Base-by-base conservation (phyloP, 2,113 vertebrate genomes). In the Peromyscus maniculatus region DNA sequence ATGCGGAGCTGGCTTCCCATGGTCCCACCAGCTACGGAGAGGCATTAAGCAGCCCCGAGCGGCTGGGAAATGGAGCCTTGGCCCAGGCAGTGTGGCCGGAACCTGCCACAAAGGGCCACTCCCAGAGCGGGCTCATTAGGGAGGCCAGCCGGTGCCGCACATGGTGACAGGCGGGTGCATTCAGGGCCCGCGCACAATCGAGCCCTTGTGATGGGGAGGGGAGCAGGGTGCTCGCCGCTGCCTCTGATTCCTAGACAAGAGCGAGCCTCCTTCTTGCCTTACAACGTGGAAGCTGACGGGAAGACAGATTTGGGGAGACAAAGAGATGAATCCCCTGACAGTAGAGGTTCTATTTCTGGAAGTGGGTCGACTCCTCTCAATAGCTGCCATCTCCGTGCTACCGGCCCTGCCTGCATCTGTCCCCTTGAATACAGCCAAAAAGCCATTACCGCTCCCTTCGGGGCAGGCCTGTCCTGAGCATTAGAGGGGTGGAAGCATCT, bases 281-380 rank as follows among this genome's bases (percentile, higher is more conserved):
- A 98, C 98, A 98, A 97, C 97, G 97, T 97, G 97, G 96, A 97
- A 98, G 98, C 97, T 98, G 89, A 91, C 72, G 15, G 97, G 79
- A 97, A 98, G 97, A 93, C 74, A 98, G 98, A 98, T 98, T 97
- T 94, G 83, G 97, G 96, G 96, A 99, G 98, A 99, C 98, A 99
- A 98, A 98, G 98, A 96, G 98, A 98, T 80, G 97, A 98, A 97
- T 97, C 98, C 97, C 96, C 98, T 98, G 98, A 98, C 98, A 98
- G 97, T 64, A 98, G 97, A 97, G 97, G 97, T 55, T 98, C 98
- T 99, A 99, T 99, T 99, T 98, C 98, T 98, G 98, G 98, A 99
- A 99, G 97, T 99, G 99, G 98, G 99, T 99, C 98, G 98, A 90
- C 98, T 98, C 97, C 95, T 95, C 98, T 98, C 96, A 89, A 88